phyloP scores from a whole-genome alignment of 2,888 invertebrate species.

The Cancer borealis region DNA sequence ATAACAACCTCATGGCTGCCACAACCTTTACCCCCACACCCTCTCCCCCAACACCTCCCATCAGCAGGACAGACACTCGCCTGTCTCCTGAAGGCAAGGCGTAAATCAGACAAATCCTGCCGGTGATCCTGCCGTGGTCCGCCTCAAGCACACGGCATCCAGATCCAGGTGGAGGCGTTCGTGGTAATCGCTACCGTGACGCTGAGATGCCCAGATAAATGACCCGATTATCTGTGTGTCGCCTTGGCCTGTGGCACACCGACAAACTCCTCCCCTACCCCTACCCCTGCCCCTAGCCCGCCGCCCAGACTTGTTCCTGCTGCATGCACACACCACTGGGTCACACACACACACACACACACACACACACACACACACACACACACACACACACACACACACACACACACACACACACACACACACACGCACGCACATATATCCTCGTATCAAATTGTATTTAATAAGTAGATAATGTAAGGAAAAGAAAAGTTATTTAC shows the following conservation, averaged over 20 bases:
- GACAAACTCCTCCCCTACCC: not conserved
- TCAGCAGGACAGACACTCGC: not conserved
- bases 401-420: too few relatives aligned
- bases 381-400: too few relatives aligned
- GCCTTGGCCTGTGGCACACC: not conserved
- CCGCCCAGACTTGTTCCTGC: not conserved
- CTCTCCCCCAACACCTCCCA: too few relatives aligned
- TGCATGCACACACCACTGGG: not conserved
- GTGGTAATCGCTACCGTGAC: conserved; percentile 38
- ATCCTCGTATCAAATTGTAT: not conserved
- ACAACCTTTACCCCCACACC: not conserved
- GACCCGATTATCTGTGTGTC: conserved; percentile 31
- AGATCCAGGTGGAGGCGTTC: not conserved
- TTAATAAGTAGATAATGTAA: not conserved
- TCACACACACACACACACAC: not conserved
- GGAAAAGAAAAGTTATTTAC: not conserved
- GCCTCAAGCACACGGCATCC: conserved; percentile 36
- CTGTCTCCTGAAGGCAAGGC: conserved; percentile 55
- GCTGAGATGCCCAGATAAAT: not conserved
- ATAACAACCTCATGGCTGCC: not conserved
- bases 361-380: too few relatives aligned
- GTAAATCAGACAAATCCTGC: conserved; percentile 53
- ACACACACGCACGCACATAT: not conserved
- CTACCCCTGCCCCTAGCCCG: not conserved
- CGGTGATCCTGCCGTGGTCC: conserved; percentile 50